A percentile compares a stretch with the other conserved stretches of the same genome.
Evolutionary conservation across 2,888 invertebrate genomes (phyloP).

Genomic region (Epistrophe eligans): DNA sequence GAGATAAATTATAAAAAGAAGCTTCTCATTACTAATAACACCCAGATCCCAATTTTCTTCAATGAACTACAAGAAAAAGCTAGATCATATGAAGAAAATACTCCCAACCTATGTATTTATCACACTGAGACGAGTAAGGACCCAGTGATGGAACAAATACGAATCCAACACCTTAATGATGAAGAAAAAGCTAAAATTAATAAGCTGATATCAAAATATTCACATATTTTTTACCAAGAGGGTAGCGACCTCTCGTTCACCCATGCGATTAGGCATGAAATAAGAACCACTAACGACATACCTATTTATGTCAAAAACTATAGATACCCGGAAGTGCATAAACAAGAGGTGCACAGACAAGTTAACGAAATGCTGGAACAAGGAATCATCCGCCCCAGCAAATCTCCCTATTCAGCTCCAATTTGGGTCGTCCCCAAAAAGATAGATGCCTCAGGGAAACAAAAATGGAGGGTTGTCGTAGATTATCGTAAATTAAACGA

Average conservation of each 20-base stretch:
- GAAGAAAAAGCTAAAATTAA: constrained; percentile 3
- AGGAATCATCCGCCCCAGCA: background rate
- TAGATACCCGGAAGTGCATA: background rate
- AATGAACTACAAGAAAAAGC: too few relatives aligned
- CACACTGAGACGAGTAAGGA: constrained; percentile 4
- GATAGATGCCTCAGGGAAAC: background rate
- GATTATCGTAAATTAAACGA: constrained; percentile 47
- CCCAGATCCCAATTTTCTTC: too few relatives aligned
- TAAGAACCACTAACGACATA: background rate
- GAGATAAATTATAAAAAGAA: too few relatives aligned
- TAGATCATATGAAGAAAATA: too few relatives aligned
- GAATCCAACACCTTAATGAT: background rate
- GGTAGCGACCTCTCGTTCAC: background rate
- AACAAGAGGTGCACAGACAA: constrained; percentile 5
- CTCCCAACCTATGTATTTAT: too few relatives aligned
- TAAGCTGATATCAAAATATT: background rate
- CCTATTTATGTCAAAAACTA: constrained; percentile 1
- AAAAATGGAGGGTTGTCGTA: constrained; percentile 40
- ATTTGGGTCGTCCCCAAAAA: constrained; percentile 29
- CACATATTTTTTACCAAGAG: background rate
- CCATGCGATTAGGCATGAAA: constrained; percentile 2
- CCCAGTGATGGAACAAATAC: background rate
- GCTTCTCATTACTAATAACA: too few relatives aligned
- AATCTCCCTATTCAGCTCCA: constrained; percentile 10
- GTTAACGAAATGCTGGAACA: background rate